These are phyloP conservation scores for Myopa tessellatipennis DNA, from an alignment of 2,888 invertebrate genomes.

Conservation along the genomic window DNA sequence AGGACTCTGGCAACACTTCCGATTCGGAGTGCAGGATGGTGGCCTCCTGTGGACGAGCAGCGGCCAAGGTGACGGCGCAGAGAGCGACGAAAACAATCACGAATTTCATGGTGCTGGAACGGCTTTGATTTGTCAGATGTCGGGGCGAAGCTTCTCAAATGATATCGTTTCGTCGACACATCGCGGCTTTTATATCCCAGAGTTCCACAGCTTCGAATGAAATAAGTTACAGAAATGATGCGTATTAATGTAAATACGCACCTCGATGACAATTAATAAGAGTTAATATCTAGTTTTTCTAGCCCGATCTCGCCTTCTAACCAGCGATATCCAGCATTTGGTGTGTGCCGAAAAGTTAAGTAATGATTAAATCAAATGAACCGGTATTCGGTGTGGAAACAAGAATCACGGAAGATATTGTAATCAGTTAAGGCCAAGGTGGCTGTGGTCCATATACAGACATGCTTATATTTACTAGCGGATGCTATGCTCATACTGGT, in stretches of 20 bases:
- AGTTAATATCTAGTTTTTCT: background rate
- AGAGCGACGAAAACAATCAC: constrained; percentile 59
- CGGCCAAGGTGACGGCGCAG: constrained; percentile 57
- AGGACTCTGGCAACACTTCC: constrained; percentile 70
- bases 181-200: constrained; percentile 21
- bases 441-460: too few relatives aligned
- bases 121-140: background rate
- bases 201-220: background rate
- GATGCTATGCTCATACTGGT: too few relatives aligned
- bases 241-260: constrained; percentile 1
- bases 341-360: background rate
- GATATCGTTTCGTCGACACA: background rate
- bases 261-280: background rate
- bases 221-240: constrained; percentile 10
- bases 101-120: constrained; percentile 36
- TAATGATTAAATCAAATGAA: background rate
- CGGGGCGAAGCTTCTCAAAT: constrained; percentile 9
- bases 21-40: constrained; percentile 71
- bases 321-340: background rate
- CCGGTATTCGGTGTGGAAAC: background rate
- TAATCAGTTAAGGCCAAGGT: constrained; percentile 4
- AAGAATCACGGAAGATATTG: background rate
- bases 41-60: constrained; percentile 58
- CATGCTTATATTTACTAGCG: too few relatives aligned
- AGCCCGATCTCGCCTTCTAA: background rate